Evolutionary conservation across 2,113 vertebrate species (phyloP), one percentile per base, ranked within the genome.

Genomic region (Brachyhypopomus occidentalis): DNA sequence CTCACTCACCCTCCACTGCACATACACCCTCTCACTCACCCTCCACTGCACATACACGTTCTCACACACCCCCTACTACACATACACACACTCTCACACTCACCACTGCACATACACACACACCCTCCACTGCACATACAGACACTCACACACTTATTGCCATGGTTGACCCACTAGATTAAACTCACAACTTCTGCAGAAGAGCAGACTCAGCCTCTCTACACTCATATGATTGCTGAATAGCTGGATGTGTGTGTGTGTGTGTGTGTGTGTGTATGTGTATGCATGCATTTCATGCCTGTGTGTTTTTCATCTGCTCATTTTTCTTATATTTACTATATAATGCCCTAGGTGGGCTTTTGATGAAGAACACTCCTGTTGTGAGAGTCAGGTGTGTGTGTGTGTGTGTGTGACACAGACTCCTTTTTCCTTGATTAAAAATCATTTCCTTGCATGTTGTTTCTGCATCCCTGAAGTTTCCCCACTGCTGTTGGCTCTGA

Each of bases 361-460:
- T n/a, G n/a, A n/a, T n/a, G n/a, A n/a, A n/a, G n/a, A n/a, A n/a
- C n/a, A n/a, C n/a, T n/a, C n/a, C n/a, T n/a, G n/a, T n/a, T n/a
- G n/a, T n/a, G n/a, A n/a, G n/a, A n/a, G n/a, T n/a, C n/a, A n/a
- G n/a, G n/a, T 30, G 22, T 17, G 27, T 72, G 45, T 38, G 7
- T 58, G 22, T 30, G 23, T 72, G n/a, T 67, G 56, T 72, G 69
- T 72, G 59, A 63, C 30, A 71, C 48, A 4, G 59, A 80, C 63
- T 73, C 38, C 14, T 23, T 52, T 48, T 60, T 72, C 67, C 60
- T 71, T 60, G 66, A 80, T 77, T 77, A 67, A 67, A 77, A 78
- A n/a, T 27, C 6, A 27, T 30, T 78, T 41, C 45, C 62, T 3
- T 77, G 25, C 62, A 9, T 77, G 25, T 67, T 34, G 16, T 48